phyloP scores from a whole-genome alignment of 2,797 vertebrate genomes.

The Pangasius krempfi region DNA sequence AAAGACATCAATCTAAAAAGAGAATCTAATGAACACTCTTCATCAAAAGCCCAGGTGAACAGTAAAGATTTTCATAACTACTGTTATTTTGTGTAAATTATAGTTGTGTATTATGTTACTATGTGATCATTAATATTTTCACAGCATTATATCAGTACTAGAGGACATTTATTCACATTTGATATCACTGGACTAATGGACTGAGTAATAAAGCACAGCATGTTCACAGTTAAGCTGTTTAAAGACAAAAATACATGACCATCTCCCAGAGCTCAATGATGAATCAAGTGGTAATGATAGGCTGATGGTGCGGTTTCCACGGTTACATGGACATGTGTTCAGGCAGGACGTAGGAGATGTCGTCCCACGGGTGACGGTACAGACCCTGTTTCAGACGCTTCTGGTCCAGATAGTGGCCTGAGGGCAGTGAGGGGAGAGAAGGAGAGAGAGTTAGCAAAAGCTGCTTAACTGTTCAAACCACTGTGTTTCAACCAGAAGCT shows the following conservation, averaged over 20 bases:
- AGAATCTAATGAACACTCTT: neutral
- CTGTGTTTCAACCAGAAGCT: neutral
- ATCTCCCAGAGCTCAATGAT: neutral
- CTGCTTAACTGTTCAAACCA: neutral
- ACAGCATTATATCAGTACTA: neutral
- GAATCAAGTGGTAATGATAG: neutral
- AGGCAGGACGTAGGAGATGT: slow-evolving; percentile 96
- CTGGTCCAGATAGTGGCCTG: slow-evolving; percentile 98
- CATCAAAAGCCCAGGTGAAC: neutral
- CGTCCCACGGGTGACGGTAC: slow-evolving; percentile 98
- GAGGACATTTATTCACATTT: neutral
- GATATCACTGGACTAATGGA: neutral
- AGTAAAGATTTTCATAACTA: neutral
- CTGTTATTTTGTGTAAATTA: neutral
- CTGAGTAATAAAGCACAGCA: neutral
- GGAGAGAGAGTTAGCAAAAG: neutral
- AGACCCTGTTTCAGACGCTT: slow-evolving; percentile 97
- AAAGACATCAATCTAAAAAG: neutral
- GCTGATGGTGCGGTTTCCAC: neutral
- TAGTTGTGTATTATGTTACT: neutral
- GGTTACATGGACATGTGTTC: slow-evolving; percentile 98
- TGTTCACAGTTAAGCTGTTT: neutral
- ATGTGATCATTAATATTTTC: neutral
- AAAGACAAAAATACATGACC: neutral
- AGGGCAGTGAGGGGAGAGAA: neutral